A percentile compares a stretch with the other conserved stretches of the same genome.
phyloP scores from a whole-genome alignment of 2,888 invertebrate genomes.

The Cataglyphis albicans region DNA sequence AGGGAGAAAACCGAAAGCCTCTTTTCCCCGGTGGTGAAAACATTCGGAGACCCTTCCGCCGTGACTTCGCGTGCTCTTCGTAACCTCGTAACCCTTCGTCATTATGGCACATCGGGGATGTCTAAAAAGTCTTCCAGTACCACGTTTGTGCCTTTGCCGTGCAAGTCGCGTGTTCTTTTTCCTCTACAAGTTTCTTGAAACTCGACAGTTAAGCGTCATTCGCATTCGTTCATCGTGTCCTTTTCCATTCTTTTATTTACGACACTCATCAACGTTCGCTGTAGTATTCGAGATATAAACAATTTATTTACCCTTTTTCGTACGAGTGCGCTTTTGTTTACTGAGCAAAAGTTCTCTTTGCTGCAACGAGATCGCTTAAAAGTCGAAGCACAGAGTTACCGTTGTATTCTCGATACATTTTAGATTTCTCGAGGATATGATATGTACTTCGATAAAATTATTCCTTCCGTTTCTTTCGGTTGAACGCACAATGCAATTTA shows the following conservation, averaged over 20 bases:
- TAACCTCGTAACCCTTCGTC: constrained; percentile 35
- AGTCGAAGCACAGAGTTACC: neutral
- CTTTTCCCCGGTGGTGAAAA: constrained; percentile 25
- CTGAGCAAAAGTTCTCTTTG: neutral
- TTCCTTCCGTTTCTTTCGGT: constrained; percentile 20
- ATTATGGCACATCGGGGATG: constrained; percentile 37
- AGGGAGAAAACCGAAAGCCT: constrained; percentile 3
- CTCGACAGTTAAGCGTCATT: neutral
- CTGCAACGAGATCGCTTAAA: neutral
- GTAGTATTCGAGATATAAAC: neutral
- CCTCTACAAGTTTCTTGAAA: neutral
- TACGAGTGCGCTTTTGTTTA: neutral
- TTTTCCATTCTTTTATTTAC: constrained; percentile 26
- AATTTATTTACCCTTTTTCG: constrained; percentile 7
- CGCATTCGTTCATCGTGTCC: constrained; percentile 17
- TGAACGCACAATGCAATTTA: constrained; percentile 30
- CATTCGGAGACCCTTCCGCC: constrained; percentile 11
- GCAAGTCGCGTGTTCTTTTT: constrained; percentile 5
- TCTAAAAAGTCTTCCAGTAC: constrained; percentile 10
- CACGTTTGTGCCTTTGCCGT: constrained; percentile 19
- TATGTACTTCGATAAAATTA: neutral
- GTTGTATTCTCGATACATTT: constrained; percentile 6
- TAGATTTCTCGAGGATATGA: constrained; percentile 8
- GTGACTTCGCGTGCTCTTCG: neutral
- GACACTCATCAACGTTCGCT: neutral